Evolutionary conservation across 2,113 vertebrate genomes (phyloP).

Genomic region (Buteo buteo): DNA sequence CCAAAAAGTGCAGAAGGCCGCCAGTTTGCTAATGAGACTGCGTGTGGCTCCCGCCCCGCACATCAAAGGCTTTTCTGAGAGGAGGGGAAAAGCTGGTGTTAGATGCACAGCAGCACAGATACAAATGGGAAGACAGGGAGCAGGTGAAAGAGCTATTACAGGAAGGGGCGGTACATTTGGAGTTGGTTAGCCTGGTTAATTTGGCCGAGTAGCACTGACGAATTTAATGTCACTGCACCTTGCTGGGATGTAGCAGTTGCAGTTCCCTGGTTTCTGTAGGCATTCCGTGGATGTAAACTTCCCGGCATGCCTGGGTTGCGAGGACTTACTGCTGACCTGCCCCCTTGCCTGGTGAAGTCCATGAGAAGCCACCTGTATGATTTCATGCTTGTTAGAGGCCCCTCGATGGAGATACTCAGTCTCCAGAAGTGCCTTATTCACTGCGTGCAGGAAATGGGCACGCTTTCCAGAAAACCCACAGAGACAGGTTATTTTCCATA

Average conservation of each 20-base stretch:
- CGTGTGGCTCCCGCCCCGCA: rapidly evolving
- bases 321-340: not conserved
- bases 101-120: not conserved
- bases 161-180: not conserved
- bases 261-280: not conserved
- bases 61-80: not conserved
- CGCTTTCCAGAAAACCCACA: not conserved
- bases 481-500: not conserved
- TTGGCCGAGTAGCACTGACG: not conserved
- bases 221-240: not conserved
- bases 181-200: not conserved
- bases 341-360: not conserved
- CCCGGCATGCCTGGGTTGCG: rapidly evolving
- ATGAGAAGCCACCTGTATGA: rapidly evolving
- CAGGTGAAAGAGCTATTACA: not conserved
- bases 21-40: not conserved
- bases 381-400: not conserved
- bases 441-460: not conserved
- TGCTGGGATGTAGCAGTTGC: not conserved
- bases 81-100: not conserved
- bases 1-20: not conserved
- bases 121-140: not conserved
- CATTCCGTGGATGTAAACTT: not conserved
- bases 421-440: not conserved
- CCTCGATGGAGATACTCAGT: not conserved